These are phyloP conservation scores for Rhynchomys soricoides DNA, from an alignment of 2,113 vertebrate genomes.

Conservation along the genomic window DNA sequence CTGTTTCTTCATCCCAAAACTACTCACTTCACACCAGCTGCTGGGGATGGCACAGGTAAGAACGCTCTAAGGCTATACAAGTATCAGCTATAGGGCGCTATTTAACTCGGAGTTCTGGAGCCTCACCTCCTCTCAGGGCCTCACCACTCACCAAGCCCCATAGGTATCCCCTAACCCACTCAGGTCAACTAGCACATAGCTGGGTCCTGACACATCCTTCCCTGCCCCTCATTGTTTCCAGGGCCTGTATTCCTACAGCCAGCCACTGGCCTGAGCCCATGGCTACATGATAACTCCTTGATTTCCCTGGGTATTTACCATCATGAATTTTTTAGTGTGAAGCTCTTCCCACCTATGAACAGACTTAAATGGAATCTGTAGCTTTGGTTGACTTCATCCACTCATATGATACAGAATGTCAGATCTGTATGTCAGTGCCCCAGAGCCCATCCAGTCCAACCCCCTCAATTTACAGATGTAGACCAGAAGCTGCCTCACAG, in stretches of 20 bases:
- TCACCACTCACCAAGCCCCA: not conserved
- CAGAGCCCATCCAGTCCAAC: not conserved
- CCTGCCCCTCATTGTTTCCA: too few relatives aligned
- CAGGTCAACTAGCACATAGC: not conserved
- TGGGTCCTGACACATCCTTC: fast-evolving
- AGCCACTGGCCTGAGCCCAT: fast-evolving
- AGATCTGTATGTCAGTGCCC: not conserved
- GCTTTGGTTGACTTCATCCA: constrained; percentile 45
- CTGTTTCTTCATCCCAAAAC: constrained; percentile 50
- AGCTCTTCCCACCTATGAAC: constrained; percentile 43
- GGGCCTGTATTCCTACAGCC: not conserved
- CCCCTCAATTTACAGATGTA: not conserved
- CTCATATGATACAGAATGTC: constrained; percentile 2
- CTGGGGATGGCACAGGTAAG: not conserved
- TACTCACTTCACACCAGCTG: not conserved
- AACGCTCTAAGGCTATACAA: too few relatives aligned
- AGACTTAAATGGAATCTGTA: constrained; percentile 20
- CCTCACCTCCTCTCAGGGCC: not conserved
- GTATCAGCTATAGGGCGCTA: not conserved
- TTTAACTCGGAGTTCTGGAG: not conserved
- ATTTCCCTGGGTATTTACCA: not conserved
- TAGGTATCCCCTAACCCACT: not conserved
- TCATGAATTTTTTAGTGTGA: not conserved
- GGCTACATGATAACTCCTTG: not conserved
- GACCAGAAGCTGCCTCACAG: not conserved